phyloP scores from a whole-genome alignment of 2,797 vertebrate species.

The Melanotaenia nigrans region DNA sequence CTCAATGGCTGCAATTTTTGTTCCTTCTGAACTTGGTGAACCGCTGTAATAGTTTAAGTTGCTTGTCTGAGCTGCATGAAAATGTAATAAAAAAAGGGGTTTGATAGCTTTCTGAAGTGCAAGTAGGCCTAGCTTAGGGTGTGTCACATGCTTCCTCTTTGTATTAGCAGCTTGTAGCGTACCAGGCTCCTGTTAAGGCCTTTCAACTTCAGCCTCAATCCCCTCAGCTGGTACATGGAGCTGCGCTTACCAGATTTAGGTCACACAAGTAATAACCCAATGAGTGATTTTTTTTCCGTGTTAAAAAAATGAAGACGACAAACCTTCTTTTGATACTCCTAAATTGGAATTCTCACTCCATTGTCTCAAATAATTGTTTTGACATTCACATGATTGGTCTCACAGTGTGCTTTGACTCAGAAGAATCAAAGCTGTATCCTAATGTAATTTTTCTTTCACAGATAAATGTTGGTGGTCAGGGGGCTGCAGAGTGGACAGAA shows the following conservation, averaged over 20 bases:
- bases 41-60: constrained; percentile 77
- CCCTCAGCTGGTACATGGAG: constrained; percentile 52
- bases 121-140: constrained; percentile 77
- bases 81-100: constrained; percentile 37
- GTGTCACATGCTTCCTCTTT: constrained; percentile 92
- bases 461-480: constrained; percentile 31
- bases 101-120: constrained; percentile 63
- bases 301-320: constrained; percentile 15
- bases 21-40: constrained; percentile 66
- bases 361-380: constrained; percentile 51
- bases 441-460: constrained; percentile 39
- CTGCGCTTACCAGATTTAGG: constrained; percentile 46
- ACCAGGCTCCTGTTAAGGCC: constrained; percentile 76
- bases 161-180: constrained; percentile 77
- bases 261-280: constrained; percentile 24
- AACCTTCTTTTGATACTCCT: constrained; percentile 18
- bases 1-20: constrained; percentile 18
- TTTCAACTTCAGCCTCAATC: constrained; percentile 80
- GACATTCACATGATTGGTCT: constrained; percentile 44
- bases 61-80: constrained; percentile 75
- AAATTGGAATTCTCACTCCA: constrained; percentile 21
- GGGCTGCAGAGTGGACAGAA: constrained; percentile 2
- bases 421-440: constrained; percentile 34
- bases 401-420: constrained; percentile 20
- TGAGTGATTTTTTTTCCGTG: constrained; percentile 24